These are phyloP conservation scores for Aythya baeri DNA, from an alignment of 2,113 vertebrate genomes.

Conservation along the genomic window DNA sequence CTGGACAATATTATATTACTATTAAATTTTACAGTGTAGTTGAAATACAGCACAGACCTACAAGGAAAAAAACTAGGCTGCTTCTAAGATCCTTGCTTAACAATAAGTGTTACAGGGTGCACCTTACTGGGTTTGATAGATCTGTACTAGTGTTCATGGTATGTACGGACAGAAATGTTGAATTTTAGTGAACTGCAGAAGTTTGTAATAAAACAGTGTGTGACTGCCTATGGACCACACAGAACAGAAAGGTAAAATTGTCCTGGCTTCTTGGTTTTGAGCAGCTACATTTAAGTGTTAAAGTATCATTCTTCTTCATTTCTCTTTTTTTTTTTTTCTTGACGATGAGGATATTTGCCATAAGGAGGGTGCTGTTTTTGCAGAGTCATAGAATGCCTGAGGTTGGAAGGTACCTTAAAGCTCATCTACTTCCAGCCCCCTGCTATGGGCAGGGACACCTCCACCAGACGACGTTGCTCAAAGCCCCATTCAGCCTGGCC, in stretches of 20 bases:
- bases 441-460: not conserved
- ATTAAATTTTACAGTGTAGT: not conserved
- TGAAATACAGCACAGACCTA: not conserved
- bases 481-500: not conserved
- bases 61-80: not conserved
- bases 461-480: not conserved
- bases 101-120: not conserved
- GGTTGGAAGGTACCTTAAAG: not conserved
- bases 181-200: not conserved
- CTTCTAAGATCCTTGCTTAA: not conserved
- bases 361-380: not conserved
- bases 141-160: not conserved
- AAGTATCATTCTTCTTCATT: not conserved
- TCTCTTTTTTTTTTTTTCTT: not conserved
- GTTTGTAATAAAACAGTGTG: not conserved
- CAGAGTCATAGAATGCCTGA: not conserved
- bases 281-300: not conserved
- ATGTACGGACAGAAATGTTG: not conserved
- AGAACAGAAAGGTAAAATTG: not conserved
- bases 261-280: not conserved
- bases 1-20: not conserved
- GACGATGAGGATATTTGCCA: not conserved
- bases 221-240: not conserved
- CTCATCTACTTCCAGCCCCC: not conserved
- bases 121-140: not conserved